Evolutionary conservation across 1,140 invertebrate species (phyloP), one percentile per base, ranked within the genome.

Genomic region (Leptinotarsa texana): DNA sequence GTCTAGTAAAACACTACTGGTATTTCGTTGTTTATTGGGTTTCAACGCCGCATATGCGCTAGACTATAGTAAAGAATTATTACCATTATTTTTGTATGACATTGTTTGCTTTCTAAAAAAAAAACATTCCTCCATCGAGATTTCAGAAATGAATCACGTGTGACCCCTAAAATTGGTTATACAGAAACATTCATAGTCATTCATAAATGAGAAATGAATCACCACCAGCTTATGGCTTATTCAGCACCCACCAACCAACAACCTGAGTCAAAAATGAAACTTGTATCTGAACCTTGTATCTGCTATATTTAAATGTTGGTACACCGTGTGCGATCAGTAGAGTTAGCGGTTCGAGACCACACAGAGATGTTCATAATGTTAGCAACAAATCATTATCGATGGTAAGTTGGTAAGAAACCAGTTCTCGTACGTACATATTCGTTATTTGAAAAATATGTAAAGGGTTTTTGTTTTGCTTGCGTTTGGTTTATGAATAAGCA

Each of bases 381-480:
- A 51, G 49, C 69, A 71, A 71, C 69, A 71, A 71, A 71, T 71
- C 69, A 71, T 71, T 71, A 71, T 71, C 69, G 69, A 61, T 62
- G 69, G 51, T 62, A 61, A 68, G 66, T 68, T 68, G 66, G 66
- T 68, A 68, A 68, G 42, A 68, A 68, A 68, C 66, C 66, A 68
- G 66, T 68, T 68, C 66, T 68, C 13, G 66, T 68, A 68, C 33
- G 66, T 68, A 68, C 66, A 33, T 42, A 68, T 68, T 68, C 66
- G 66, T 68, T 68, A 68, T 68, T 68, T 68, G 66, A 68, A 68
- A 68, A 68, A 68, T 68, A 68, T 68, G 66, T 68, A 47, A 47
- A 68, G 42, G 66, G 66, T 47, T 47, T 68, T 68, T 68, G 51
- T 57, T 57, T 57, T 57, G 51, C 51, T 57, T 57, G n/a, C 51